Evolutionary conservation across 2,797 vertebrate genomes (phyloP).

Genomic region (Sciurus vulgaris): DNA sequence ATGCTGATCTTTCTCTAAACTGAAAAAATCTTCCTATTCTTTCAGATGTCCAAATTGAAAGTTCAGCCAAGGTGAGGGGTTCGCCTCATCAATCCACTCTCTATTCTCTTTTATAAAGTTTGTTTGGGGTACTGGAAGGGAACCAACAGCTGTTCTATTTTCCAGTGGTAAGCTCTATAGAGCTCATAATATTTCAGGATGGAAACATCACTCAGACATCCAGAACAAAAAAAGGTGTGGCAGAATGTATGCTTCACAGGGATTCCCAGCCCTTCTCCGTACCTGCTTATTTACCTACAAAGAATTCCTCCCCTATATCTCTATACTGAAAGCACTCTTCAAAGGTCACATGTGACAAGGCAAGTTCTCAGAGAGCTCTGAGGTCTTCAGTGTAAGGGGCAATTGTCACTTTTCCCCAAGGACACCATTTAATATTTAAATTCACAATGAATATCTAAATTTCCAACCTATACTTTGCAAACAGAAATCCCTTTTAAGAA

Average conservation of each 20-base stretch:
- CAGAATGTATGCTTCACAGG: not conserved
- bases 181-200: not conserved
- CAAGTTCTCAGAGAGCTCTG: not conserved
- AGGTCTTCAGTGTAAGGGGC: not conserved
- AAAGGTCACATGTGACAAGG: not conserved
- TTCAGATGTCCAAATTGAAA: slow-evolving; percentile 30
- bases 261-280: not conserved
- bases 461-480: slow-evolving; percentile 32
- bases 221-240: not conserved
- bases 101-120: not conserved
- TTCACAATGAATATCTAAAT: slow-evolving; percentile 1
- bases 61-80: not conserved
- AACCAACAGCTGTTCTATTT: not conserved
- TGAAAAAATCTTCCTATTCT: slow-evolving; percentile 31
- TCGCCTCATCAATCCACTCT: not conserved
- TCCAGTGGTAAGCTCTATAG: not conserved
- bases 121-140: not conserved
- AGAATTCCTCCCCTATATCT: not conserved
- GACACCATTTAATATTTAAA: slow-evolving; percentile 30
- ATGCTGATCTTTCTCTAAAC: slow-evolving; percentile 22
- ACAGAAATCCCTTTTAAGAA: not conserved
- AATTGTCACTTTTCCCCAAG: not conserved
- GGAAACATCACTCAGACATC: not conserved
- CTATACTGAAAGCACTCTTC: slow-evolving; percentile 25
- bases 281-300: not conserved